Base-by-base conservation (phyloP, 1,140 invertebrate species). In the Achatina immaculata region DNA sequence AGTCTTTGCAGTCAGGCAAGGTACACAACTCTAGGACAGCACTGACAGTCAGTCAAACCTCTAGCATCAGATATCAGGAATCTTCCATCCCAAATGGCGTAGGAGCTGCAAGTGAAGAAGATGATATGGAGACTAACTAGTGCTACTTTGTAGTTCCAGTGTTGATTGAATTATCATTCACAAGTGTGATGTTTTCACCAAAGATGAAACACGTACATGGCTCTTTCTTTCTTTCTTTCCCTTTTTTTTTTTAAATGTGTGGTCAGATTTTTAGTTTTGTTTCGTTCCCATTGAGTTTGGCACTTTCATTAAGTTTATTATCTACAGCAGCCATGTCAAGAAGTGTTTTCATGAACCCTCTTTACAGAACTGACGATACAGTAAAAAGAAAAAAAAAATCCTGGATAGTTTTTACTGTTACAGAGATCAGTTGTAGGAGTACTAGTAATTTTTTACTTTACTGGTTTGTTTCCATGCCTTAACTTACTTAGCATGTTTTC, bases 111-210 rank as follows among this genome's bases (percentile, higher is more conserved):
- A 68, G 76, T 68, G 74, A 62, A 16, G 83, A 85, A 28, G 82
- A 83, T 62, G 81, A 83, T 21, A 85, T 83, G 83, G 82, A 84
- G 38, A 72, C 62, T 69, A 85, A 83, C 40, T 81, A 81, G 80
- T 42, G 78, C 58, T 36, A 6, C 34, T 14, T 38, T 79, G 24
- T 38, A 36, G 28, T 34, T 21, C 31, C 24, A 36, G 2, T 69
- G 45, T 43, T 31, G 38, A 21, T n/a, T 14, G 24, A 31, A 0
- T 36, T 55, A 48, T 45, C 34, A 31, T 36, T 55, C 73, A 36
- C 11, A 75, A 31, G 4, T 55, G 31, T 51, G 48, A 24, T 28
- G 7, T 75, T 48, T 48, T 45, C 73, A 40, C 38, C 28, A 51
- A 51, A 55, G 74, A 36, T 6, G 55, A 28, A 28, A 36, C 38